Base-by-base conservation (phyloP, 2,888 invertebrate species). In the Fragum fragum region DNA sequence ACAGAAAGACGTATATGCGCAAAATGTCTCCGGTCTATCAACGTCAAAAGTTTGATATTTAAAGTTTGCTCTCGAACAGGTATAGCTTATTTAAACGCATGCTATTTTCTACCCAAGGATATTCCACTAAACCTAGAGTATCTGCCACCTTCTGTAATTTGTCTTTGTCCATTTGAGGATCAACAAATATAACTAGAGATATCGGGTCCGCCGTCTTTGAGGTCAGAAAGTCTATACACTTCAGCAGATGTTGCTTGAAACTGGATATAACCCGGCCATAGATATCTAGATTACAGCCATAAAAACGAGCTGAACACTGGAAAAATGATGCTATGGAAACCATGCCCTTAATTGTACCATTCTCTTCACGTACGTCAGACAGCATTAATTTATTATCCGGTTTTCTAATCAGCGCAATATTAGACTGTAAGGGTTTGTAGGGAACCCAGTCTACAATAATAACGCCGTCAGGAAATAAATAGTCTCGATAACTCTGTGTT, bases 61-160 rank as follows among this genome's bases (percentile, higher is more conserved):
- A 57, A 5, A 57, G 21, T 14, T 57, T 26, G 23, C 57, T 57
- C n/a, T 57, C 57, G 14, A 57, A 57, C 57, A 57, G 26, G n/a
- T 23, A 57, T 1, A 57, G 23, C 23, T 57, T 26, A 57, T 57
- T 26, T 7, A 57, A 23, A 26, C 23, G 23, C 6, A 57, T 57
- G 9, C 23, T 23, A 5, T 23, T 57, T 11, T 57, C 57, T 7
- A 57, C 57, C 57, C 57, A 57, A n/a, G 21, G 11, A 6, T 21
- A 26, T 26, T n/a, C n/a, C 11, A 5, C 6, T n/a, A 57, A 26
- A 11, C 57, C 57, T 6, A 57, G 21, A 26, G 2, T n/a, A 7
- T 57, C 23, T 7, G 57, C 26, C 3, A n/a, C 57, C 3, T 26
- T n/a, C 23, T n/a, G 2, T 14, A 57, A 26, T 11, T 26, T 23